These are phyloP conservation scores for Hydroisotoma schaefferi DNA, from an alignment of 2,888 invertebrate species.

Conservation along the genomic window DNA sequence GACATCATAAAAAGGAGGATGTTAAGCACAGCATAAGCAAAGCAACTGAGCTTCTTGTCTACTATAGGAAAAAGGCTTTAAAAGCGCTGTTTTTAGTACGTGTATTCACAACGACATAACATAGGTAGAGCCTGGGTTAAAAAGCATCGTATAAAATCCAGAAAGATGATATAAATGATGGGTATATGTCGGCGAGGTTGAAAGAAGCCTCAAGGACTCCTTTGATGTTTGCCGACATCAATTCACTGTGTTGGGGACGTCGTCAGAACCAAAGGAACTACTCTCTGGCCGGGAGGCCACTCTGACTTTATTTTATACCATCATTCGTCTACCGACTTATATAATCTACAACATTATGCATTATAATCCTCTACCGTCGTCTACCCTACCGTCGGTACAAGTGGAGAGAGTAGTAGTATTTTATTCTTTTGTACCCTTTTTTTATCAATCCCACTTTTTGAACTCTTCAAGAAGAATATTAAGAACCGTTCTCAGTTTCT, in stretches of 20 bases:
- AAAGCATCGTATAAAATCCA: neutral
- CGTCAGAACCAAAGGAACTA: slow-evolving; percentile 18
- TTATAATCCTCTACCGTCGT: neutral
- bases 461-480: neutral
- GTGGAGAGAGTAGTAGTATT: too few relatives aligned
- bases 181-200: slow-evolving; percentile 39
- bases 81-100: too few relatives aligned
- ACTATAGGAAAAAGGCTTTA: too few relatives aligned
- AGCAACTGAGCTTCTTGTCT: slow-evolving; percentile 14
- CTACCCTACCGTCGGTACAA: too few relatives aligned
- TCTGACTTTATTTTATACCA: slow-evolving; percentile 19
- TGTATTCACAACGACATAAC: too few relatives aligned
- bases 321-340: neutral
- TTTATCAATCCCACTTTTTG: slow-evolving; percentile 2
- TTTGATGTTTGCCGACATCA: slow-evolving; percentile 49
- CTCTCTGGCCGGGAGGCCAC: slow-evolving; percentile 22
- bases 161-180: slow-evolving; percentile 41
- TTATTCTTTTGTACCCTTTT: too few relatives aligned
- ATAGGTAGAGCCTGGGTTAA: too few relatives aligned
- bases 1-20: slow-evolving; percentile 10
- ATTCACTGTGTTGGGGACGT: slow-evolving; percentile 45
- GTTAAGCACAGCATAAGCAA: slow-evolving; percentile 11
- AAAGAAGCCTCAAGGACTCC: slow-evolving; percentile 49
- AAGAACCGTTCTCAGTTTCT: slow-evolving; percentile 3
- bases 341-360: neutral